These are phyloP conservation scores for Novumbra hubbsi DNA, from an alignment of 2,797 vertebrate genomes.

Conservation along the genomic window DNA sequence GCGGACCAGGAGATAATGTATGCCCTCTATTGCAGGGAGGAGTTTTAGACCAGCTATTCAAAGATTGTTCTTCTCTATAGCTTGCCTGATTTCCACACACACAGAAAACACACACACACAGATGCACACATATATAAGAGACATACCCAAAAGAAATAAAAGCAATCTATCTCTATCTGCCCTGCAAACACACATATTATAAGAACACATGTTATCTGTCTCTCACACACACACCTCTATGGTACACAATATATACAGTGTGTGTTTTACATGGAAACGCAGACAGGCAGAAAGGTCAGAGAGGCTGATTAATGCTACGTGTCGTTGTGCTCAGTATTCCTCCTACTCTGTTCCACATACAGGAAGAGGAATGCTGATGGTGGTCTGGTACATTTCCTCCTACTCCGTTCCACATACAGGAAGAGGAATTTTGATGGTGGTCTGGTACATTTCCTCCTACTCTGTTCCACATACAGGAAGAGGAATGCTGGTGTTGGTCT, in stretches of 20 bases:
- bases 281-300: constrained; percentile 3
- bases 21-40: constrained; percentile 60
- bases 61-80: constrained; percentile 18
- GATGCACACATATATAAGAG: constrained; percentile 21
- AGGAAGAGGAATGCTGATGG: too few species aligned
- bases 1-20: constrained; percentile 64
- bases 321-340: background rate
- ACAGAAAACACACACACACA: background rate
- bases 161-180: background rate
- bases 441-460: background rate
- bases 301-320: background rate
- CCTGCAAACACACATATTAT: background rate
- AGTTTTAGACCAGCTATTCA: constrained; percentile 30
- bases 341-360: too few species aligned
- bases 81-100: constrained; percentile 5
- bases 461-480: too few species aligned
- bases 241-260: background rate
- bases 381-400: too few species aligned
- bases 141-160: constrained; percentile 13
- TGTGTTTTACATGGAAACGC: background rate
- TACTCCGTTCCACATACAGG: too few species aligned
- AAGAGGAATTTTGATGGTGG: background rate
- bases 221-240: background rate
- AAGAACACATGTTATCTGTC: constrained; percentile 10
- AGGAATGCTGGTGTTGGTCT: too few species aligned